Evolutionary conservation across 1,140 invertebrate species (phyloP).

Genomic region (Procambarus virginalis): DNA sequence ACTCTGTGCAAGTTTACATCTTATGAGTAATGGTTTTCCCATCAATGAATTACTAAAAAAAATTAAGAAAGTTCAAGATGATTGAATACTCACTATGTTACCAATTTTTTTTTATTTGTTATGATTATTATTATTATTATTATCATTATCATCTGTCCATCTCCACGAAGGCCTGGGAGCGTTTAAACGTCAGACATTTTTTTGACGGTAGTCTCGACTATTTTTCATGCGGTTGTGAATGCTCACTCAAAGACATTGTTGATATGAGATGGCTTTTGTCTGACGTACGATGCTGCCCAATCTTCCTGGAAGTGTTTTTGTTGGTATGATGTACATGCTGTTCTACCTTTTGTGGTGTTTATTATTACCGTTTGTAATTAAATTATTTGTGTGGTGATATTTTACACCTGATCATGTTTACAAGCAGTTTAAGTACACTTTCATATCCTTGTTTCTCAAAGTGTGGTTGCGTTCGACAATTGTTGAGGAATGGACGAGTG

Average conservation of each 20-base stretch:
- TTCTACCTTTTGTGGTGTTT: conserved; percentile 62
- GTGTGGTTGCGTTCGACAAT: conserved; percentile 23
- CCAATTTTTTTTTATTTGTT: conserved; percentile 18
- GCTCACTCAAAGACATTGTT: conserved; percentile 9
- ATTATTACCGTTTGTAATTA: conserved; percentile 67
- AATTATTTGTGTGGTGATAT: conserved; percentile 68
- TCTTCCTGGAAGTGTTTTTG: background rate
- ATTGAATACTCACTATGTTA: conserved; percentile 40
- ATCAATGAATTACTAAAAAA: too few relatives aligned
- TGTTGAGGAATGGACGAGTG: background rate
- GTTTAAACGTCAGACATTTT: background rate
- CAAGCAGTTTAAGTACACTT: conserved; percentile 61
- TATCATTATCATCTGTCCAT: conserved; percentile 25
- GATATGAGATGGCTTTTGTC: conserved; percentile 22
- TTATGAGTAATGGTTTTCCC: background rate
- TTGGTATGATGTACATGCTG: conserved; percentile 60
- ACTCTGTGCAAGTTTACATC: background rate
- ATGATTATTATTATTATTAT: background rate
- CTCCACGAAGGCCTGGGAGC: background rate
- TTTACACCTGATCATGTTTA: conserved; percentile 66
- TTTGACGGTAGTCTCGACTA: conserved; percentile 6
- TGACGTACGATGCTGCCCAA: conserved; percentile 25
- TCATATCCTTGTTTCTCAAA: conserved; percentile 53
- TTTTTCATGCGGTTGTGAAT: background rate
- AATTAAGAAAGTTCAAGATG: background rate